A percentile compares a stretch with the other conserved stretches of the same genome.
These are phyloP conservation scores for Lasioglossum villosulum DNA, from an alignment of 2,888 invertebrate species.

Conservation along the genomic window DNA sequence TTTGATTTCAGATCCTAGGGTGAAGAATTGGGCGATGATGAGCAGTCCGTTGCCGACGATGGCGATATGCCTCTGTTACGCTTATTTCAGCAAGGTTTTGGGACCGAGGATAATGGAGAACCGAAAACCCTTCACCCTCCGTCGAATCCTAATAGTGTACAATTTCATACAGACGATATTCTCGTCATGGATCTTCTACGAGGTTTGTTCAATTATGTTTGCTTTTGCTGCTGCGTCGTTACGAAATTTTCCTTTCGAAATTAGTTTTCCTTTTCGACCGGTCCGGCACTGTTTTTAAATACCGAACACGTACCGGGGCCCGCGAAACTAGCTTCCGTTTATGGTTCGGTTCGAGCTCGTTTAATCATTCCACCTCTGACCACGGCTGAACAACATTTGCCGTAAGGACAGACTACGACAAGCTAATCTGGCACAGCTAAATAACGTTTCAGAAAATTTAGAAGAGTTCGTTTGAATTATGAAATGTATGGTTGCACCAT, in stretches of 20 bases:
- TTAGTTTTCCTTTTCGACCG: not conserved
- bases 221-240: too few species aligned
- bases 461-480: too few species aligned
- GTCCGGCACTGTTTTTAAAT: not conserved
- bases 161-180: constrained; percentile 96
- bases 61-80: constrained; percentile 92
- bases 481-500: too few species aligned
- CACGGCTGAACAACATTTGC: not conserved
- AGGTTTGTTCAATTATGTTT: constrained; percentile 87
- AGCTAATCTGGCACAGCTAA: too few species aligned
- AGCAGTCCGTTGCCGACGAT: constrained; percentile 94
- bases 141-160: constrained; percentile 92
- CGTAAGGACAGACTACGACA: not conserved
- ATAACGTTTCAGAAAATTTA: not conserved
- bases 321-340: not conserved
- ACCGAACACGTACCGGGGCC: not conserved
- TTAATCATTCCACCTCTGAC: not conserved
- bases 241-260: not conserved
- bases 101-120: constrained; percentile 96
- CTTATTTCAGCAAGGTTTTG: constrained; percentile 91
- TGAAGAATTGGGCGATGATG: constrained; percentile 95
- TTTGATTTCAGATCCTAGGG: constrained; percentile 91
- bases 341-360: not conserved
- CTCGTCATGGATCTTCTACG: constrained; percentile 96
- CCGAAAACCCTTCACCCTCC: constrained; percentile 93